Conservation (phyloP, 1,140 invertebrate genomes). For the Heliothis virescens region DNA sequence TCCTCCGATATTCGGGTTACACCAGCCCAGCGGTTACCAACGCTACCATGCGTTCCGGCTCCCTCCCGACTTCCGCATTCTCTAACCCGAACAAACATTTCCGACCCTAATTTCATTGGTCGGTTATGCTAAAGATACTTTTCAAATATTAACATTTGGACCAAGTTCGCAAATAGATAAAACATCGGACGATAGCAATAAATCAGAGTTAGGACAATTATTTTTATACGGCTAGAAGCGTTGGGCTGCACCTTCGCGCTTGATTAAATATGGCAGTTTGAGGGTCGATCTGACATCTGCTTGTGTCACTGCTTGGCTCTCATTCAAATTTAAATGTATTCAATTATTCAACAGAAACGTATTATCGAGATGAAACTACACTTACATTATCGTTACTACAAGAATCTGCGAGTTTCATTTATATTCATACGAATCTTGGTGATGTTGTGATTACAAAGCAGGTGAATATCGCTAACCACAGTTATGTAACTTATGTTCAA, state of each 20-base stretch:
- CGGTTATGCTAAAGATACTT: not conserved
- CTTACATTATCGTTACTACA: conserved; percentile 15
- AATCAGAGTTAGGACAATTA: conserved; percentile 44
- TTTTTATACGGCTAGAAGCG: conserved; percentile 46
- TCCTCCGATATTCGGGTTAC: conserved; percentile 73
- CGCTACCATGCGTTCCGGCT: conserved; percentile 39
- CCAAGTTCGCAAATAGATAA: conserved; percentile 36
- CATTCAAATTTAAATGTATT: conserved; percentile 76
- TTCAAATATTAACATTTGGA: conserved; percentile 17
- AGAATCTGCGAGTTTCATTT: not conserved
- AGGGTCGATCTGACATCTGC: conserved; percentile 71
- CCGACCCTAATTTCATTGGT: conserved; percentile 40
- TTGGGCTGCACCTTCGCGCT: conserved; percentile 70
- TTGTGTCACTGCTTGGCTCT: conserved; percentile 67
- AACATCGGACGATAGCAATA: conserved; percentile 34
- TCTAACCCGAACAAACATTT: conserved; percentile 20
- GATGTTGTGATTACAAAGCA: not conserved
- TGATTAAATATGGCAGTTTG: conserved; percentile 73
- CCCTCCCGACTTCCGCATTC: conserved; percentile 61
- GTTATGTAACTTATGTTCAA: conserved; percentile 1
- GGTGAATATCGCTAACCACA: not conserved
- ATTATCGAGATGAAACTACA: conserved; percentile 29
- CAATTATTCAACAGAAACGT: conserved; percentile 43
- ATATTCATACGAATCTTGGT: conserved; percentile 24
- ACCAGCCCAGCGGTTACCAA: conserved; percentile 48